These are phyloP conservation scores for Sinocyclocheilus maitianheensis DNA, from an alignment of 2,113 vertebrate species.

Conservation along the genomic window DNA sequence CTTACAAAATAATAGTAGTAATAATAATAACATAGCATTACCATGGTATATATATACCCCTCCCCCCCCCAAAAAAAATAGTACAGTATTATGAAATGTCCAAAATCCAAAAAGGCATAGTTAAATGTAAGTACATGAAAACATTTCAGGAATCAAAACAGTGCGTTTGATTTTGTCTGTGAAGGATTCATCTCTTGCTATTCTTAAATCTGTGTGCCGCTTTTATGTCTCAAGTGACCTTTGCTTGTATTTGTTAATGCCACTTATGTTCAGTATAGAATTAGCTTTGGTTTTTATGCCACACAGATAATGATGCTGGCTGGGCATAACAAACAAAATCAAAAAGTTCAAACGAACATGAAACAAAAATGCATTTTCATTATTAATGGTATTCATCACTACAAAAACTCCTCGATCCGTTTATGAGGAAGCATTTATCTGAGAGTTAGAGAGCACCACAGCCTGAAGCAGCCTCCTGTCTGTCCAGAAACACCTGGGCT, in stretches of 20 bases:
- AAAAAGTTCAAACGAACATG: background rate
- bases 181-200: background rate
- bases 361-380: background rate
- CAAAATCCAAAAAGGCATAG: background rate
- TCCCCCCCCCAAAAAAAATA: no score
- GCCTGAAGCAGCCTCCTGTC: background rate
- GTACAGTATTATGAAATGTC: background rate
- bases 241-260: background rate
- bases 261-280: background rate
- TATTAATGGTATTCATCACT: background rate
- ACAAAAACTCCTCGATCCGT: background rate
- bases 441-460: background rate
- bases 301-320: background rate
- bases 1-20: no score
- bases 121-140: background rate
- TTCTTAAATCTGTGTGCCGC: background rate
- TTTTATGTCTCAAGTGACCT: background rate
- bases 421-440: background rate
- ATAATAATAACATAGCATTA: no score
- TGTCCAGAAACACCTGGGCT: conserved; percentile 32
- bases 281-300: background rate
- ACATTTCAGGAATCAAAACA: background rate
- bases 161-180: background rate
- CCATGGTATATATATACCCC: background rate
- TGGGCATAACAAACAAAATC: background rate